These are phyloP conservation scores for Ceramica pisi DNA, from an alignment of 2,888 invertebrate species.

Conservation along the genomic window DNA sequence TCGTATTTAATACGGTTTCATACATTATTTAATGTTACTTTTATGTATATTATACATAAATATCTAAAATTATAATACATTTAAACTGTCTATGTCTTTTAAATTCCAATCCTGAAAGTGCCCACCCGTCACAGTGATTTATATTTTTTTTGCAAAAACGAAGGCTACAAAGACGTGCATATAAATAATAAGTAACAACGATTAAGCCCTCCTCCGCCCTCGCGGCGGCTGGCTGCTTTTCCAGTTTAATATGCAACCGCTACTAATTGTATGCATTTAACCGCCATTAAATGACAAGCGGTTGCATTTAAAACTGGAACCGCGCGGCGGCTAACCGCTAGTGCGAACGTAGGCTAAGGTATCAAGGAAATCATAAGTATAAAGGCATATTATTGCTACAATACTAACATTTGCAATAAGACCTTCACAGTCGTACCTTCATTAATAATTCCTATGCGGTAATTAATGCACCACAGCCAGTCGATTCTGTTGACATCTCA, in stretches of 20 bases:
- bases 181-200: conserved; percentile 4
- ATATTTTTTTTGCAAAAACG: background rate
- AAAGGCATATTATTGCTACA: conserved; percentile 6
- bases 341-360: no score
- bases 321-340: no score
- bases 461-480: no score
- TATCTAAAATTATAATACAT: conserved; percentile 73
- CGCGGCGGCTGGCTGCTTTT: no score
- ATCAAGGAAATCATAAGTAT: conserved; percentile 1
- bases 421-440: conserved; percentile 32
- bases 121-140: background rate
- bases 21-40: conserved; percentile 75
- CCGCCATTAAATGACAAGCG: no score
- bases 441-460: conserved; percentile 24
- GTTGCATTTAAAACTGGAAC: no score
- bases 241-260: no score
- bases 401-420: conserved; percentile 17
- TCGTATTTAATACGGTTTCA: conserved; percentile 81
- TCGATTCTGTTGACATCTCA: no score
- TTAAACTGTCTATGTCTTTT: conserved; percentile 49
- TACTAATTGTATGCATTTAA: no score
- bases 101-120: conserved; percentile 24
- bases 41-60: conserved; percentile 71
- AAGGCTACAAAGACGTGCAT: no score
- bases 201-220: no score